Evolutionary conservation across 2,113 vertebrate genomes (phyloP), one percentile per base, ranked within the genome.

Genomic region (Lophura nycthemera): DNA sequence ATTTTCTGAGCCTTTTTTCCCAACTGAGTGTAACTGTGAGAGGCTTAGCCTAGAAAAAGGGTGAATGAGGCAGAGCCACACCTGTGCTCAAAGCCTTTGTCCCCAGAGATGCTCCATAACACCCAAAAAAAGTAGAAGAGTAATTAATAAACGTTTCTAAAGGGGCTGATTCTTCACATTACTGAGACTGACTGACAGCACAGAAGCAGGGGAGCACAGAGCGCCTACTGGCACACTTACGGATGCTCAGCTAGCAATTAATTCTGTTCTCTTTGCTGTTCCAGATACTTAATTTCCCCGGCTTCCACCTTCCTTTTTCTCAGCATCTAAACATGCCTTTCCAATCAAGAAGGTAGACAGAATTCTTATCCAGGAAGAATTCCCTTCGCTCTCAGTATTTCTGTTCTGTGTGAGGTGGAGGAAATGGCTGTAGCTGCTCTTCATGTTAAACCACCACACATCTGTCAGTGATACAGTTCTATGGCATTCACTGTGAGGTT

Each of bases 391-490:
- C 86, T 66, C 83, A 8, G 63, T 52, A 15, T 65, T 82, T 90
- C 73, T 83, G 64, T 76, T 89, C 72, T 30, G 45, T 34, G 29
- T 2, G 36, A 84, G 76, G 67, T 2, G 0, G 80, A 93, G 74
- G 73, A 93, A 94, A 90, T 25, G 88, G 65, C 83, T 90, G 80
- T 54, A 52, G 57, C 67, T 73, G 61, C 79, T 95, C 57, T 86
- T 83, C 80, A 32, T 38, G 66, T 91, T 79, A 73, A 83, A 59
- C 72, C 76, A 59, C 80, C 85, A 71, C 13, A 0, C 91, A 90
- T 83, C 82, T 90, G 86, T 40, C 24, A 73, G 73, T 91, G 92
- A 95, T 86, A 70, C 90, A 66, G 30, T 88, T 95, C 80, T 93
- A 56, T 82, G 80, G 77, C 27, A 88, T 90, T 92, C 91, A 72